Conservation (phyloP, 2,888 invertebrate species). For the Xestia ashworthii region DNA sequence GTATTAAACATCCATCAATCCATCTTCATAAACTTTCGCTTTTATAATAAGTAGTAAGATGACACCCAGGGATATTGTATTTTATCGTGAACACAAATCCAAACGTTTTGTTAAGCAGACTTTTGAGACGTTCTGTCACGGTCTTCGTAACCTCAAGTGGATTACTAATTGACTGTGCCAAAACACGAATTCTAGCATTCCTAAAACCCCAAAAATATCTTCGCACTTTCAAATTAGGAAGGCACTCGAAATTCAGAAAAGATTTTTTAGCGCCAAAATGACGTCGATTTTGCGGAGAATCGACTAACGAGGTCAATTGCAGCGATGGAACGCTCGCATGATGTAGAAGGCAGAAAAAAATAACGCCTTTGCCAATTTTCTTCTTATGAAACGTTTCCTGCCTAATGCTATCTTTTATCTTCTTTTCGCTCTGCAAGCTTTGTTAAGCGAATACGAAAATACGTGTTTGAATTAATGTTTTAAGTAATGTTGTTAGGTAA, state of each 20-base stretch:
- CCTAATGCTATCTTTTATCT: slow-evolving; percentile 56
- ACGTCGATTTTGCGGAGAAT: slow-evolving; percentile 36
- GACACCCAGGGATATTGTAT: neutral
- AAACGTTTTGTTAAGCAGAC: neutral
- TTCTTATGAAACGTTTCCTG: slow-evolving; percentile 42
- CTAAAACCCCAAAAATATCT: neutral
- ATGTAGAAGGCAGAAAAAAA: slow-evolving; percentile 53
- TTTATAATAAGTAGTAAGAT: neutral
- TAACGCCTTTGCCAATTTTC: slow-evolving; percentile 55
- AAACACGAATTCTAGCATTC: neutral
- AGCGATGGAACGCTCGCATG: slow-evolving; percentile 48
- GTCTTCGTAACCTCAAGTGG: neutral
- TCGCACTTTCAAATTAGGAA: slow-evolving; percentile 32
- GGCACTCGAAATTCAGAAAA: slow-evolving; percentile 38
- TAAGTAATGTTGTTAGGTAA: neutral
- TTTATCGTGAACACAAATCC: neutral
- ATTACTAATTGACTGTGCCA: neutral
- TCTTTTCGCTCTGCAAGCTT: slow-evolving; percentile 39
- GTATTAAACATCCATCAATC: too few species aligned
- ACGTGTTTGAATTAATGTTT: slow-evolving; percentile 17
- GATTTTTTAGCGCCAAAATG: slow-evolving; percentile 38
- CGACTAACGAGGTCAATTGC: slow-evolving; percentile 61
- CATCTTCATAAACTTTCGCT: too few species aligned
- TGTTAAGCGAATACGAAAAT: slow-evolving; percentile 20
- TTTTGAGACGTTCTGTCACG: too few species aligned